Base-by-base conservation (phyloP, 2,113 vertebrate genomes). In the Chlamydotis undulata region DNA sequence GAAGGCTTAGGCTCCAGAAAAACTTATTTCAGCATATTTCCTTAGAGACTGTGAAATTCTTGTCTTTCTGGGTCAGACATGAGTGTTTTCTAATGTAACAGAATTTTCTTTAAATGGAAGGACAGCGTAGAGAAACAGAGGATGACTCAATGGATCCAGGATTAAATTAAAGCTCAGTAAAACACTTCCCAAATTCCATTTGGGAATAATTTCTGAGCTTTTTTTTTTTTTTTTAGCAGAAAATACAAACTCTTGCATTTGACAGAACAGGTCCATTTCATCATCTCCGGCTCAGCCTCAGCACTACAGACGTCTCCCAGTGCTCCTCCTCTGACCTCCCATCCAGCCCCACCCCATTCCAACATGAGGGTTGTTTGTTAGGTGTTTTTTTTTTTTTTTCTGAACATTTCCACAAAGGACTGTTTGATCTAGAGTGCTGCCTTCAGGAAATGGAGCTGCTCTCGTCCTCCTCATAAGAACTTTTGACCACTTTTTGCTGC, bases 381-480 rank as follows among this genome's bases (percentile, higher is more conserved):
- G 14, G 41, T 22, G n/a, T 28, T 29, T 18, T 18, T 45, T 7
- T 45, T n/a, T 26, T 59, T 52, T 45, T 78, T 89, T 93, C 89
- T 91, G 13, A 95, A 91, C 83, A 73, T 69, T 94, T 94, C 70
- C 91, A 85, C 95, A 94, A 94, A 95, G 57, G 71, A 33, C 39
- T 94, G 81, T 94, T 96, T 96, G 94, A 97, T 96, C 83, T 92
- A 87, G 45, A 94, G 23, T 33, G 59, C 31, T 93, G 93, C 92
- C 94, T 95, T 87, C 91, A 91, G 94, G 95, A 94, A 96, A 96
- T 3, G 22, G 69, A 94, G 81, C 63, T 82, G 57, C 59, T 82
- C 87, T 89, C 23, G 0, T 91, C 74, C 70, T 91, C 91, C 78
- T 91, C 4, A 1, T 33, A 77, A 94, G 93, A 92, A 94, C 87